phyloP scores from a whole-genome alignment of 2,888 invertebrate species.

The Andricus curvator region DNA sequence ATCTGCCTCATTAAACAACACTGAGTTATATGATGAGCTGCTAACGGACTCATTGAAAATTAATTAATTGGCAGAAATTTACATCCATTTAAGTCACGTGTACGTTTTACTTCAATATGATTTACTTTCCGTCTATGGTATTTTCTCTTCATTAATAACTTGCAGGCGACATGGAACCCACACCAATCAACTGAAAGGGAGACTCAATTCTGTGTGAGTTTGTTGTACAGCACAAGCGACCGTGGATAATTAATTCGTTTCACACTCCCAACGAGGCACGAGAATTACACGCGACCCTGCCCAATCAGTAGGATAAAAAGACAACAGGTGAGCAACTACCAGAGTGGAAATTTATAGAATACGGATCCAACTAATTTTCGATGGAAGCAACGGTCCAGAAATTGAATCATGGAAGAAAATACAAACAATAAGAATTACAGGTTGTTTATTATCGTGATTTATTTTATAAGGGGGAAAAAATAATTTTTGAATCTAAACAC shows the following conservation, averaged over 20 bases:
- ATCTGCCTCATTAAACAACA: no score
- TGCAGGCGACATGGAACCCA: background rate
- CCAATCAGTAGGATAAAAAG: background rate
- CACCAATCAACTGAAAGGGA: background rate
- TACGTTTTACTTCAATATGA: background rate
- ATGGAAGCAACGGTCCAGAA: background rate
- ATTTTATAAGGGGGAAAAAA: no score
- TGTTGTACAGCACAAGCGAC: background rate
- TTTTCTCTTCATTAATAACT: background rate
- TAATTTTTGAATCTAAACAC: no score
- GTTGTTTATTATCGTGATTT: background rate
- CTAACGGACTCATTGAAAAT: background rate
- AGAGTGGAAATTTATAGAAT: background rate
- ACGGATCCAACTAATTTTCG: background rate
- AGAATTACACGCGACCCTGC: background rate
- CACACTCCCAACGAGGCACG: constrained; percentile 3
- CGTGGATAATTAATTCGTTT: background rate
- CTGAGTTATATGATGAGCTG: background rate
- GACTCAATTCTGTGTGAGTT: background rate
- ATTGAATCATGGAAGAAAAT: background rate
- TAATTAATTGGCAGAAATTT: background rate
- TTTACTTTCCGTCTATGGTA: background rate
- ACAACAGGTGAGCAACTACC: background rate
- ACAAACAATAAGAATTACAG: background rate
- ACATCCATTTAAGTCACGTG: background rate